Evolutionary conservation across 1,140 invertebrate genomes (phyloP).

Genomic region (Oreohelix idahoensis): DNA sequence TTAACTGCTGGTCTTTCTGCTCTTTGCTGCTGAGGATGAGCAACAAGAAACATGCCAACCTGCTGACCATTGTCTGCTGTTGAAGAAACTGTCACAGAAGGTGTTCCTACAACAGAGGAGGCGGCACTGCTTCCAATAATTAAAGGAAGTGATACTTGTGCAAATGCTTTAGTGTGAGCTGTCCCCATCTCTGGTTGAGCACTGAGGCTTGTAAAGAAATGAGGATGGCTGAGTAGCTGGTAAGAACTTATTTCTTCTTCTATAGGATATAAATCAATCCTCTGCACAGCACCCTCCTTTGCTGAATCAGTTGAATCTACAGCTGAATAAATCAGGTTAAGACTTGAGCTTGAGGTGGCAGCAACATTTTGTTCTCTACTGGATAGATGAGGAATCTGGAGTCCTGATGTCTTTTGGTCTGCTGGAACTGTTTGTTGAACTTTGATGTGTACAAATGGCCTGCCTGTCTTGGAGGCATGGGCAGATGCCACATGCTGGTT

Average conservation of each 20-base stretch:
- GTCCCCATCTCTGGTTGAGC: background rate
- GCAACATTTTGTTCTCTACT: background rate
- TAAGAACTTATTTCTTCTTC: background rate
- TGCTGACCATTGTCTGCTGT: too few species aligned
- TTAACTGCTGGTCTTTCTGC: background rate
- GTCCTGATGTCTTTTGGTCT: background rate
- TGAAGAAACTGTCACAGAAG: background rate
- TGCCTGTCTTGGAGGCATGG: background rate
- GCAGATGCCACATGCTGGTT: background rate
- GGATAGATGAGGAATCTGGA: background rate
- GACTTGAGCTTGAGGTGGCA: background rate
- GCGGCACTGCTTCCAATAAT: background rate
- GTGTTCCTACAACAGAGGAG: background rate
- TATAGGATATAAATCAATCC: background rate
- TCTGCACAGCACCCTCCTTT: background rate
- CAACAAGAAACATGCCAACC: too few species aligned
- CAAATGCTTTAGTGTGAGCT: background rate
- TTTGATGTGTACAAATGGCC: background rate
- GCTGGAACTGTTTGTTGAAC: constrained; percentile 8
- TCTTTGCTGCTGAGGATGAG: background rate
- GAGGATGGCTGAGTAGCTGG: background rate
- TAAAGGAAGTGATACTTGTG: background rate
- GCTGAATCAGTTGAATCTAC: background rate
- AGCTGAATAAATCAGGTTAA: background rate
- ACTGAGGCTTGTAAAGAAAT: background rate